phyloP scores from a whole-genome alignment of 2,797 vertebrate genomes.

The Manis pentadactyla region DNA sequence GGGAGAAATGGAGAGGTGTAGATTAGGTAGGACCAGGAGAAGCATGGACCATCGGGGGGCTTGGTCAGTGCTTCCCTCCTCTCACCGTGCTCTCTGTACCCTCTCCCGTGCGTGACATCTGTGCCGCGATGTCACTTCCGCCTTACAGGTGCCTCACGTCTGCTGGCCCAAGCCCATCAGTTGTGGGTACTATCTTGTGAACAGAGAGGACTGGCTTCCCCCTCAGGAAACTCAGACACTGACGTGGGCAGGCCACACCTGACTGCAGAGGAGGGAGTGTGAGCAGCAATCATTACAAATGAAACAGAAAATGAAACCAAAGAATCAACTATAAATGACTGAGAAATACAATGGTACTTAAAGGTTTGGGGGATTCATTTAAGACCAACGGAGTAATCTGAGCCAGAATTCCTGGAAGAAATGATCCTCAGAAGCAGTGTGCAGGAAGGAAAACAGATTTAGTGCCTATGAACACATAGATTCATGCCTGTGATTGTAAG shows the following conservation, averaged over 20 bases:
- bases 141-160: not conserved
- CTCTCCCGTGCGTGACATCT: not conserved
- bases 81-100: fast-evolving
- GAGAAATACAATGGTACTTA: not conserved
- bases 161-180: not conserved
- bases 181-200: too few relatives aligned
- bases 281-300: not conserved
- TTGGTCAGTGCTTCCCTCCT: too few relatives aligned
- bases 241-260: not conserved
- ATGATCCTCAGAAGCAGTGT: not conserved
- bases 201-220: not conserved
- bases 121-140: not conserved
- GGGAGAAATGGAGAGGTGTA: not conserved
- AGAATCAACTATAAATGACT: not conserved
- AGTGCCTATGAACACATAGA: not conserved
- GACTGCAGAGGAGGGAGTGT: fast-evolving
- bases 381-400: not conserved
- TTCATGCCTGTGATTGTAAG: not conserved
- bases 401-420: not conserved
- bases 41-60: too few relatives aligned
- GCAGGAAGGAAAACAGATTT: not conserved
- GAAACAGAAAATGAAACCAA: not conserved
- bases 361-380: not conserved
- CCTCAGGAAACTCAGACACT: not conserved
- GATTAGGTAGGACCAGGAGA: not conserved